Conservation (phyloP, 2,888 invertebrate species). For the Campoplex capitator region DNA sequence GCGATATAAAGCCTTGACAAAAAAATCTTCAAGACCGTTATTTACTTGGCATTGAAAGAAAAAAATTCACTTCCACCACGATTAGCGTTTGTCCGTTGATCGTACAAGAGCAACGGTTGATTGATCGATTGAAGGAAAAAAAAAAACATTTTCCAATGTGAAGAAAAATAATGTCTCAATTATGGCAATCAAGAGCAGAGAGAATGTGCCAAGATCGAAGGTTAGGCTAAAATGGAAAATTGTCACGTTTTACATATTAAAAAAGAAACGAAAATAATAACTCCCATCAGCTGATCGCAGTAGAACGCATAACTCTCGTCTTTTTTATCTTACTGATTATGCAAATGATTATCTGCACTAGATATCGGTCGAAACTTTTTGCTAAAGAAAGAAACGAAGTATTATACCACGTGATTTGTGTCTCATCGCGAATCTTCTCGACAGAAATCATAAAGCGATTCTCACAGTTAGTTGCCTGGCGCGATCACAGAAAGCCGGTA, state of each 20-base stretch:
- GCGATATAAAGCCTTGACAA: slow-evolving; percentile 7
- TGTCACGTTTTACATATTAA: neutral
- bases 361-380: neutral
- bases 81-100: neutral
- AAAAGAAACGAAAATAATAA: neutral
- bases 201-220: neutral
- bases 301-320: no score
- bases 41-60: neutral
- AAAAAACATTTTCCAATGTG: neutral
- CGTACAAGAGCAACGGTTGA: neutral
- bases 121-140: neutral
- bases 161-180: neutral
- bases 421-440: neutral
- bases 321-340: no score
- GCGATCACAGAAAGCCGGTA: neutral
- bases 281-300: no score
- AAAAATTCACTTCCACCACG: neutral
- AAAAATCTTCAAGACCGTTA: slow-evolving; percentile 16
- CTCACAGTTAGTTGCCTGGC: neutral
- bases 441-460: neutral
- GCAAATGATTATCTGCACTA: neutral
- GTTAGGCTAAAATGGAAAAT: neutral
- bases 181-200: neutral
- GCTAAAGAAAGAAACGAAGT: neutral
- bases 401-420: neutral